phyloP scores from a whole-genome alignment of 2,797 vertebrate species.

The Hydrolagus colliei region DNA sequence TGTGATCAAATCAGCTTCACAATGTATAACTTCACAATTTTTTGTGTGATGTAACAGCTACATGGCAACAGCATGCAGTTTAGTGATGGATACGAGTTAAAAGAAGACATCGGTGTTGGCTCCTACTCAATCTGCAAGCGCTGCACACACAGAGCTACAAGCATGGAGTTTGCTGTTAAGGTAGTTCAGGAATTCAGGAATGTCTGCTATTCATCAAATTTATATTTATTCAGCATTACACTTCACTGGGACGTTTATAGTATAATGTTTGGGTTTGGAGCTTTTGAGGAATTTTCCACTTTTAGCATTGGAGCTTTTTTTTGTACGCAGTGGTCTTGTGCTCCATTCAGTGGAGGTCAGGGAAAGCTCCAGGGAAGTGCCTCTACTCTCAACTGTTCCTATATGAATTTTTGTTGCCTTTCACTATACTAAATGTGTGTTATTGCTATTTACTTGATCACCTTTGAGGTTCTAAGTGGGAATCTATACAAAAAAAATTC shows the following conservation, averaged over 20 bases:
- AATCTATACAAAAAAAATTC: too few relatives aligned
- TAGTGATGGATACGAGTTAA: conserved; percentile 82
- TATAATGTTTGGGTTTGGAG: not conserved
- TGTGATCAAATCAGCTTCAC: not conserved
- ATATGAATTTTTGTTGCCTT: too few relatives aligned
- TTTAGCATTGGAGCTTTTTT: too few relatives aligned
- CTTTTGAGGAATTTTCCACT: too few relatives aligned
- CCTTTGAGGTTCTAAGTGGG: too few relatives aligned
- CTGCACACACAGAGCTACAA: conserved; percentile 76
- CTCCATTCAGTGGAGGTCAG: too few relatives aligned
- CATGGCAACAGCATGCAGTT: conserved; percentile 78
- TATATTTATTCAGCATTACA: not conserved
- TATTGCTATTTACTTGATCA: too few relatives aligned
- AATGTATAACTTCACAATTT: not conserved
- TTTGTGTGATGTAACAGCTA: conserved; percentile 58
- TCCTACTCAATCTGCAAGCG: conserved; percentile 96
- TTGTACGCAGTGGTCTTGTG: too few relatives aligned
- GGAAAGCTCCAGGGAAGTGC: too few relatives aligned
- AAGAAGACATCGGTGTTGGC: conserved; percentile 92
- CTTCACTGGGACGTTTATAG: not conserved
- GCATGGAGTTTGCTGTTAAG: conserved; percentile 94
- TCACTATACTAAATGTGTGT: too few relatives aligned
- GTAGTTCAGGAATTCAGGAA: conserved; percentile 47
- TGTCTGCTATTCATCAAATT: too few relatives aligned
- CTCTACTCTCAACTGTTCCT: too few relatives aligned